Percentiles rank a stretch among this genome's conserved stretches.
These are phyloP conservation scores for Leucoraja ocellata DNA, from an alignment of 2,797 vertebrate species.

Conservation along the genomic window DNA sequence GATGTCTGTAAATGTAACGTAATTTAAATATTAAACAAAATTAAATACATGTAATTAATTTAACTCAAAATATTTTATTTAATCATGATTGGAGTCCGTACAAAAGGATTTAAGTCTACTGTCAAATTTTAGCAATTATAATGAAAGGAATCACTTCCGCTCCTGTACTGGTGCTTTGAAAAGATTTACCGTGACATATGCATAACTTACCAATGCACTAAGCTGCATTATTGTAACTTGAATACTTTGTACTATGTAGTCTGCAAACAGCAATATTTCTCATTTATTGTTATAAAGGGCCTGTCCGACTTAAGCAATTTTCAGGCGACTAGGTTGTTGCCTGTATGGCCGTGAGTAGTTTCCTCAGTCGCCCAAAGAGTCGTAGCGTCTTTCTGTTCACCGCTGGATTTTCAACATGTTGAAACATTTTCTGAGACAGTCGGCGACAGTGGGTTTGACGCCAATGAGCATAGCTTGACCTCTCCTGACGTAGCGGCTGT, in stretches of 20 bases:
- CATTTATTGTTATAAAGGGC: neutral
- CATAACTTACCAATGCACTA: neutral
- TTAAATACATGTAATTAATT: neutral
- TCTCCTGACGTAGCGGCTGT: no score
- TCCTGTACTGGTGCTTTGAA: neutral
- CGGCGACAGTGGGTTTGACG: no score
- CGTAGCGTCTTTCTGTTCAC: no score
- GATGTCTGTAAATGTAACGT: neutral
- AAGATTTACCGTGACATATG: neutral
- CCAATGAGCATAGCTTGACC: no score
- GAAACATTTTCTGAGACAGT: no score
- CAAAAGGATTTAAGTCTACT: no score
- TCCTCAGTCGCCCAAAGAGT: no score
- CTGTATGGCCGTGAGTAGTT: no score
- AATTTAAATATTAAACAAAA: neutral
- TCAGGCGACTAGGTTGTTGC: no score
- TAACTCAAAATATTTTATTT: constrained; percentile 12
- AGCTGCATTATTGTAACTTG: constrained; percentile 26
- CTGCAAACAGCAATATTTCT: constrained; percentile 14
- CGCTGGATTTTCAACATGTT: no score
- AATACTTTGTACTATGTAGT: constrained; percentile 4
- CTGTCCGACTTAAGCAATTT: no score
- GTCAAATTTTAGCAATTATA: neutral
- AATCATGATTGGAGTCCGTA: no score
- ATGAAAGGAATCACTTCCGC: neutral